Conservation (phyloP, 2,797 vertebrate genomes). For the Chrysocyon brachyurus region DNA sequence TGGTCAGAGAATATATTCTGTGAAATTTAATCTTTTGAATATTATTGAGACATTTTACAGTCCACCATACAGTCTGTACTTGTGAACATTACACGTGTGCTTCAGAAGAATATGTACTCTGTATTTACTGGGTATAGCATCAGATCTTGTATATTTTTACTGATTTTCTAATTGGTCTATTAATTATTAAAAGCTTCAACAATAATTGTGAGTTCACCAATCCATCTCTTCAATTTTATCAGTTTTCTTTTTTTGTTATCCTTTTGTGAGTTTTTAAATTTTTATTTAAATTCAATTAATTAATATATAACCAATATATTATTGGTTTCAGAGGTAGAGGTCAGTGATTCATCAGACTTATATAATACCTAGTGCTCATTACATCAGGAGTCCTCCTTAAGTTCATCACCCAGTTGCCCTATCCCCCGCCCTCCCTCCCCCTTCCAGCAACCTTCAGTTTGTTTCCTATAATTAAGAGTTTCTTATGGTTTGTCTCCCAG, state of each 20-base stretch:
- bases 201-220: neutral
- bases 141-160: neutral
- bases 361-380: too few relatives aligned
- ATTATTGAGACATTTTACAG: neutral
- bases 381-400: too few relatives aligned
- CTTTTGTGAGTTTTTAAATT: too few relatives aligned
- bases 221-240: neutral
- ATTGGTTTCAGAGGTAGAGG: too few relatives aligned
- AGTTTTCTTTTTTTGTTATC: neutral
- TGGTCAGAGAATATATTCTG: neutral
- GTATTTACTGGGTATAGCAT: neutral
- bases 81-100: neutral
- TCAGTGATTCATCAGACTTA: too few relatives aligned
- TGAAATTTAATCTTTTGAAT: neutral
- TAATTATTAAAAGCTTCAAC: neutral
- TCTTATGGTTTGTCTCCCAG: too few relatives aligned
- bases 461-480: too few relatives aligned
- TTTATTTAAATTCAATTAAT: too few relatives aligned
- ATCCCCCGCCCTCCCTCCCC: too few relatives aligned
- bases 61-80: neutral
- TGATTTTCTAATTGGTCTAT: slow-evolving; percentile 7
- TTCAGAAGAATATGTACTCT: neutral
- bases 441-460: too few relatives aligned
- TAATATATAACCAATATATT: too few relatives aligned
- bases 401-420: too few relatives aligned